A percentile compares a stretch with the other conserved stretches of the same genome.
Conservation (phyloP, 1,140 invertebrate species). For the Planococcus citri region DNA sequence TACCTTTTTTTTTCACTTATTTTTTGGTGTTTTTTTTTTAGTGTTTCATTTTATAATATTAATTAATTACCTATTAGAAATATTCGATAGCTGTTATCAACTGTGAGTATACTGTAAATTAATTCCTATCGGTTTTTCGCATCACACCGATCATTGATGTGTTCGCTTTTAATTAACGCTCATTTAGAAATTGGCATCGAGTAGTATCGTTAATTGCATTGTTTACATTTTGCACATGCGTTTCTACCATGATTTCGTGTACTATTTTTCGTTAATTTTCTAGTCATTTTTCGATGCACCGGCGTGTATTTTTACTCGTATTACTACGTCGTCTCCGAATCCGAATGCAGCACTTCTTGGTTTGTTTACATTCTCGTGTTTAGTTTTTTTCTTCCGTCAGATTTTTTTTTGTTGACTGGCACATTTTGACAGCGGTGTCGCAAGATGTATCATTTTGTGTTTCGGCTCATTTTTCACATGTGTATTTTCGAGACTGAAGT, state of each 20-base stretch:
- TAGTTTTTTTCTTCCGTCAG: too few species aligned
- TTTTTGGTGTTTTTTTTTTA: background rate
- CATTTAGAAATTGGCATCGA: background rate
- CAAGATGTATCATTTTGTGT: too few species aligned
- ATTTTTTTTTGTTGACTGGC: too few species aligned
- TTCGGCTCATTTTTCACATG: too few species aligned
- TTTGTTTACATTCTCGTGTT: too few species aligned
- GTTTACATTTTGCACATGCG: slow-evolving; percentile 6
- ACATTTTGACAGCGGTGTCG: too few species aligned
- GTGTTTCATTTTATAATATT: background rate
- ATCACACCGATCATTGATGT: background rate
- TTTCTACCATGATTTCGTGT: background rate
- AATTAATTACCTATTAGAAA: background rate
- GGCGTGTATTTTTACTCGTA: too few species aligned
- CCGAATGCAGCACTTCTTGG: too few species aligned
- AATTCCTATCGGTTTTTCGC: background rate
- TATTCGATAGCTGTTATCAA: background rate
- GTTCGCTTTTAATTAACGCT: background rate
- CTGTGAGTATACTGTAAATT: background rate
- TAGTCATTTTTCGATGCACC: background rate
- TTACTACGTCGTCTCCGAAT: too few species aligned
- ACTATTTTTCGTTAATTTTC: background rate
- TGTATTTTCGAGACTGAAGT: too few species aligned
- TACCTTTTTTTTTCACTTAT: background rate
- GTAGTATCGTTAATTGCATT: background rate